Percentiles rank a stretch among this genome's conserved stretches.
These are phyloP conservation scores for Phrynocephalus guinanensis DNA, from an alignment of 2,797 vertebrate genomes.

Conservation along the genomic window DNA sequence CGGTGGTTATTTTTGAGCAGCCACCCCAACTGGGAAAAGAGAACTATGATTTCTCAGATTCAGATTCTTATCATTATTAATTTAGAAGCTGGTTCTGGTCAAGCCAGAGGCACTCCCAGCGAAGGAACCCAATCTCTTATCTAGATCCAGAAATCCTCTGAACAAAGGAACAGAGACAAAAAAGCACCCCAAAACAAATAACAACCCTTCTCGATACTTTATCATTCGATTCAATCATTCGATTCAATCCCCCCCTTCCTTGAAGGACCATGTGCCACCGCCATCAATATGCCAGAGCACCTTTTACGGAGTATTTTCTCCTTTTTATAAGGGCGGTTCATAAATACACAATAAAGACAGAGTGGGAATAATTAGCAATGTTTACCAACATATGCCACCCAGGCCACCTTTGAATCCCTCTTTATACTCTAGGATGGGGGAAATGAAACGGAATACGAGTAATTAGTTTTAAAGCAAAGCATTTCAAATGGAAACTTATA, in stretches of 20 bases:
- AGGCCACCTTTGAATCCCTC: constrained; percentile 49
- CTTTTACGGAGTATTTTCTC: constrained; percentile 40
- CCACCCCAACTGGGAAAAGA: too few species aligned
- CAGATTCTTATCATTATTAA: too few species aligned
- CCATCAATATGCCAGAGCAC: constrained; percentile 11
- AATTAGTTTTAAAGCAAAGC: constrained; percentile 66
- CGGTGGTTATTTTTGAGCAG: background rate
- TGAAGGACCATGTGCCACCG: background rate
- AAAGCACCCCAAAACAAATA: too few species aligned
- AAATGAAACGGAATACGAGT: constrained; percentile 53
- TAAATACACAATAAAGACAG: constrained; percentile 64
- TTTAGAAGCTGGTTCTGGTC: background rate
- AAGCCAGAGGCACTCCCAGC: background rate
- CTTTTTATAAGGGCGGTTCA: constrained; percentile 57
- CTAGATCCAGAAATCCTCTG: background rate
- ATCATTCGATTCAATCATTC: constrained; percentile 30
- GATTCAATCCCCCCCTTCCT: background rate
- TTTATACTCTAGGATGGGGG: constrained; percentile 40
- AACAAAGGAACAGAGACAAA: background rate
- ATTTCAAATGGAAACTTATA: constrained; percentile 48
- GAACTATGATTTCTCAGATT: too few species aligned
- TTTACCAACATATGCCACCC: constrained; percentile 65
- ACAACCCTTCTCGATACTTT: background rate
- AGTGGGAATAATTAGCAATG: constrained; percentile 68
- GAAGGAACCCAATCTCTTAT: background rate